phyloP scores from a whole-genome alignment of 1,140 invertebrate genomes.

The Harpegnathos saltator region DNA sequence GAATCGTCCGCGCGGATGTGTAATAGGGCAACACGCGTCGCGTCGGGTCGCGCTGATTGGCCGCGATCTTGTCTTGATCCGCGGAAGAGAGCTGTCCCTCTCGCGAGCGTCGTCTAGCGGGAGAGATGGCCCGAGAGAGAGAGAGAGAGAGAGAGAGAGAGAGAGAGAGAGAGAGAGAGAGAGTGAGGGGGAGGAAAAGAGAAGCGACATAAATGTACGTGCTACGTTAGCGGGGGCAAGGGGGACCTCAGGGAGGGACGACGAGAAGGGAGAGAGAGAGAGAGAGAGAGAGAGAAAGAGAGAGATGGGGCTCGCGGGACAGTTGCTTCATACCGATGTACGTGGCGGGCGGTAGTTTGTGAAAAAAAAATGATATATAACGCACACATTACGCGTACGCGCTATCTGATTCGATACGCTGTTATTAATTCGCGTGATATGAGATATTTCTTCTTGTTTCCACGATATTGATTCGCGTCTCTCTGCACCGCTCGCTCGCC shows the following conservation, averaged over 20 bases:
- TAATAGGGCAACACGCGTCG: slow-evolving; percentile 28
- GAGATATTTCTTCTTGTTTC: background rate
- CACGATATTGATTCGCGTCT: background rate
- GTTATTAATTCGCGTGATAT: slow-evolving; percentile 37
- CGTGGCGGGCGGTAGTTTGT: background rate
- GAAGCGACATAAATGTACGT: too few relatives aligned
- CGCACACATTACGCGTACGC: slow-evolving; percentile 3
- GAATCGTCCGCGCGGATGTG: slow-evolving; percentile 29
- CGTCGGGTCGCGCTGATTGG: slow-evolving; percentile 59
- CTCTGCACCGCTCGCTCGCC: background rate
- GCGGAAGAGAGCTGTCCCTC: slow-evolving; percentile 39
- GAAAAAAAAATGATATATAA: slow-evolving; percentile 35
- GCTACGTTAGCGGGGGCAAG: too few relatives aligned
- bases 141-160: too few relatives aligned
- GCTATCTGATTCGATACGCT: background rate
- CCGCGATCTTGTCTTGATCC: slow-evolving; percentile 39
- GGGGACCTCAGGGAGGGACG: background rate
- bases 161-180: too few relatives aligned
- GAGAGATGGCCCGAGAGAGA: background rate
- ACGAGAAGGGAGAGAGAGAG: background rate
- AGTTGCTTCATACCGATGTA: slow-evolving; percentile 32
- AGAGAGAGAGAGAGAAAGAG: too few relatives aligned
- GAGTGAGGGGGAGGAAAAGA: background rate
- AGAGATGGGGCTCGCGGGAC: background rate
- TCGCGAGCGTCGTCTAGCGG: slow-evolving; percentile 2